Base-by-base conservation (phyloP, 2,797 vertebrate genomes). In the Rallus crepitans region DNA sequence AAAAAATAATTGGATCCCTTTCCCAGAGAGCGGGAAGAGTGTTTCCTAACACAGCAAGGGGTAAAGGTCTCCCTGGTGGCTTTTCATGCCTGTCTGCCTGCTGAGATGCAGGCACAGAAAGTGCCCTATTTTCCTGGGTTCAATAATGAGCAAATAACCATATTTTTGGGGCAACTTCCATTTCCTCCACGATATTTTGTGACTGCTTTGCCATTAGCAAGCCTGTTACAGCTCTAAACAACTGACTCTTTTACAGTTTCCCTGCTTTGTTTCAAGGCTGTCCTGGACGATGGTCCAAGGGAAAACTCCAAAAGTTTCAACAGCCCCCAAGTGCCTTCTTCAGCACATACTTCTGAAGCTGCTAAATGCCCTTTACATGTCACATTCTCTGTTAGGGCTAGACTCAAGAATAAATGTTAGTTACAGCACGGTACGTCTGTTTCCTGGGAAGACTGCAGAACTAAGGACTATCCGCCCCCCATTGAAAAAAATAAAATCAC, bases 21-120 rank as follows among this genome's bases (percentile, higher is more conserved):
- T 45, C 50, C 17, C 25, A 63, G 50, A 69, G 20, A 81, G 31
- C 16, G 6, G 16, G 18, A 69, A 23, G 61, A 69, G 24, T 17
- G 5, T 55, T 30, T 77, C 11, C 2, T 42, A 47, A 47, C 11
- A 30, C 3, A 33, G 25, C 35, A 68, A 68, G 48, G 15, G 64
- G 59, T 6, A 39, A 45, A 65, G 40, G 57, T 70, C 35, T 35
- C 28, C 31, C 60, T 7, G 27, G n/a, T 15, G 66, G 71, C 52
- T 82, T 65, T 70, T 91, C 71, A 28, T 8, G 48, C 27, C 37
- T 47, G 11, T 50, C 89, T 85, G 42, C 56, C 25, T 73, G 68
- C 87, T 94, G 84, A 81, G 71, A 82, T 19, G 80, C 56, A 56
- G 79, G 92, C 79, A 82, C 56, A 80, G 55, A 94, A 90, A 84